Conservation (phyloP, 2,888 invertebrate species). For the Dryomyza anilis region DNA sequence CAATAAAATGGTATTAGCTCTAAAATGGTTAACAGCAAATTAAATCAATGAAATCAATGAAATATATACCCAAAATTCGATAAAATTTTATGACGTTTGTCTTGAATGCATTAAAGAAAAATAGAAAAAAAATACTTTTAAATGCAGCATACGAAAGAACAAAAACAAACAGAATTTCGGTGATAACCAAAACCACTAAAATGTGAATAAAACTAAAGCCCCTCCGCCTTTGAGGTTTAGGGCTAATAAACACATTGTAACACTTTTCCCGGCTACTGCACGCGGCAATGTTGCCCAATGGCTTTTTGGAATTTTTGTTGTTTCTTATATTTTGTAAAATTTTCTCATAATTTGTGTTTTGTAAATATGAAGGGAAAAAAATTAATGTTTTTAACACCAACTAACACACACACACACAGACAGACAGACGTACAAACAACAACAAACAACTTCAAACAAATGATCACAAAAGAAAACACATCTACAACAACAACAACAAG, state of each 20-base stretch:
- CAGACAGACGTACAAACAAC: neutral
- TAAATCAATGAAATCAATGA: slow-evolving; percentile 1
- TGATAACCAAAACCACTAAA: slow-evolving; percentile 8
- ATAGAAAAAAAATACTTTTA: neutral
- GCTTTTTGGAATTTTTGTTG: neutral
- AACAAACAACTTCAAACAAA: neutral
- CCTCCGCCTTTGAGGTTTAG: slow-evolving; percentile 4
- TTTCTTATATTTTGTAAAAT: neutral
- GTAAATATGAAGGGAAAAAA: neutral
- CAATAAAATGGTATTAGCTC: too few species aligned
- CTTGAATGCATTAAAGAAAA: too few species aligned
- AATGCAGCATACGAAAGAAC: neutral
- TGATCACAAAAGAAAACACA: neutral
- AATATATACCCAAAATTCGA: neutral
- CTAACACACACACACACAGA: neutral
- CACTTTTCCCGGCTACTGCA: neutral
- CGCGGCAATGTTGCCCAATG: neutral
- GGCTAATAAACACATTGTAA: slow-evolving; percentile 13
- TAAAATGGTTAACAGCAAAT: neutral
- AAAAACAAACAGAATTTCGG: neutral
- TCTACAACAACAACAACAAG: neutral
- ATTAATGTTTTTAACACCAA: slow-evolving; percentile 4
- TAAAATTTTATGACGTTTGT: slow-evolving; percentile 20
- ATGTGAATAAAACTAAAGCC: neutral
- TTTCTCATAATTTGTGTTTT: slow-evolving; percentile 12